Evolutionary conservation across 2,888 invertebrate species (phyloP).

Genomic region (Rhamnusium bicolor): DNA sequence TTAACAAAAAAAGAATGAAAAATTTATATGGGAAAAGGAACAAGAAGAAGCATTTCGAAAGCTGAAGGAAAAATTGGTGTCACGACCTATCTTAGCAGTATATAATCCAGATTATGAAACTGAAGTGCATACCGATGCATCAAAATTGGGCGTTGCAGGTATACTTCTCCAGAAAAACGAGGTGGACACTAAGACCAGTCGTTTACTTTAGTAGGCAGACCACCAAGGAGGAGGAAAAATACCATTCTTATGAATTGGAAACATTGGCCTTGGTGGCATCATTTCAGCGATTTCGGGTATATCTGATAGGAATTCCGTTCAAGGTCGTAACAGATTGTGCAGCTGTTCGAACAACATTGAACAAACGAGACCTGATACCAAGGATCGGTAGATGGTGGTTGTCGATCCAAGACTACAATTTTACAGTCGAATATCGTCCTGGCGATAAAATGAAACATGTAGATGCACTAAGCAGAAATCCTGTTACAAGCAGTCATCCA

Average conservation of each 20-base stretch:
- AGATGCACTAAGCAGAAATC: too few species aligned
- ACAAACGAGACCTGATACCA: too few species aligned
- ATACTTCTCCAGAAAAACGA: too few species aligned
- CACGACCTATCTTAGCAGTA: not conserved
- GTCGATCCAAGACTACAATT: too few species aligned
- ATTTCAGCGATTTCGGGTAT: not conserved
- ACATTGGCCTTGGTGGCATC: not conserved
- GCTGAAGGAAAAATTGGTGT: not conserved
- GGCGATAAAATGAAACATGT: not conserved
- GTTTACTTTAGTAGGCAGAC: not conserved
- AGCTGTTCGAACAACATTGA: too few species aligned
- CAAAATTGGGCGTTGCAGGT: not conserved
- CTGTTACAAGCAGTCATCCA: too few species aligned
- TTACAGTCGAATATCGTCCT: not conserved
- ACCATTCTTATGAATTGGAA: too few species aligned
- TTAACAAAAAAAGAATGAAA: not conserved
- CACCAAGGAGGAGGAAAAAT: not conserved
- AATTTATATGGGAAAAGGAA: not conserved
- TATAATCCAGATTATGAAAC: not conserved
- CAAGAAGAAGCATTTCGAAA: not conserved
- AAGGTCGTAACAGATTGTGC: too few species aligned
- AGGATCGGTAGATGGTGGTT: too few species aligned
- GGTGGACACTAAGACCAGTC: not conserved
- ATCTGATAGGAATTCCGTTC: not conserved
- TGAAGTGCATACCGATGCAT: not conserved